A percentile compares a stretch with the other conserved stretches of the same genome.
phyloP scores from a whole-genome alignment of 2,888 invertebrate genomes.

The Gasteruption jaculator region DNA sequence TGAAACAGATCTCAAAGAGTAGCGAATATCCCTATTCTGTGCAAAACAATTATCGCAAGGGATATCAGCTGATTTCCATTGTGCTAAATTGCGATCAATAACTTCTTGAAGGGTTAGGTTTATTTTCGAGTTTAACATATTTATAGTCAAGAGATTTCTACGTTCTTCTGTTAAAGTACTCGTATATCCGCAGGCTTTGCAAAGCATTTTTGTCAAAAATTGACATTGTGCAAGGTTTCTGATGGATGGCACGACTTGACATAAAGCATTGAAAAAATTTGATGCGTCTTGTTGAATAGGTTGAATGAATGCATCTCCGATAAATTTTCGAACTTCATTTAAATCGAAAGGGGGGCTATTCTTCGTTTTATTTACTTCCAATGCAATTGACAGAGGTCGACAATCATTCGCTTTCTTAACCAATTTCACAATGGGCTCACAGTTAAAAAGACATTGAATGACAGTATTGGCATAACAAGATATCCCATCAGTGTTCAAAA shows the following conservation, averaged over 20 bases:
- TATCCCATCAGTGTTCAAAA: neutral
- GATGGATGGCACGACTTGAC: too few species aligned
- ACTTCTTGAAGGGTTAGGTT: conserved; percentile 5
- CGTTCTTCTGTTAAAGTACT: too few species aligned
- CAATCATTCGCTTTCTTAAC: conserved; percentile 12
- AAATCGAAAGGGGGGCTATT: conserved; percentile 17
- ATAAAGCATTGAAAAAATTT: conserved; percentile 13
- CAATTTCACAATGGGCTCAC: conserved; percentile 1
- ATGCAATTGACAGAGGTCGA: conserved; percentile 11
- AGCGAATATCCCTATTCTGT: neutral
- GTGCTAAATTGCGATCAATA: neutral
- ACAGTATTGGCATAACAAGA: conserved; percentile 12
- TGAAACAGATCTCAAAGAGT: neutral
- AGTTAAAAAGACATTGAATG: conserved; percentile 11
- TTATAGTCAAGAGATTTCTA: too few species aligned
- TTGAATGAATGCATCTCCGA: conserved; percentile 11
- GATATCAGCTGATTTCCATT: neutral
- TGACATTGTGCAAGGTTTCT: too few species aligned
- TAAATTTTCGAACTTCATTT: conserved; percentile 12
- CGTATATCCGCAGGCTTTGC: too few species aligned
- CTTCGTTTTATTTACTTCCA: neutral
- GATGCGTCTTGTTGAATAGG: conserved; percentile 13
- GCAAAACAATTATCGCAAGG: neutral
- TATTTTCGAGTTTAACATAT: too few species aligned
- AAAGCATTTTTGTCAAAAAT: too few species aligned